Conservation (phyloP, 2,888 invertebrate species). For the Scelioninae gen. 1 region DNA sequence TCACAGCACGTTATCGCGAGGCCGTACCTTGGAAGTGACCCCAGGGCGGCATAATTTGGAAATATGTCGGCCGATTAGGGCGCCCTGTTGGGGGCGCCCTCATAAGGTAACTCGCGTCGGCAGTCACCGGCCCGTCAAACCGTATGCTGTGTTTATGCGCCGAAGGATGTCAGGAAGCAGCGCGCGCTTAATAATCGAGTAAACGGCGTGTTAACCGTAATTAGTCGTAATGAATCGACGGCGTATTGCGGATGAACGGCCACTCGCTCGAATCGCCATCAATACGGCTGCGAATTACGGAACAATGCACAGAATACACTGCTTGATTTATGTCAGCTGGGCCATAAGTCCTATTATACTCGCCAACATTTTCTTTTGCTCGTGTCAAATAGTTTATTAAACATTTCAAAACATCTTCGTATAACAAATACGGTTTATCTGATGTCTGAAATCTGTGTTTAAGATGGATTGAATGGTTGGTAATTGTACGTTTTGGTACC, state of each 20-base stretch:
- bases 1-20: no score
- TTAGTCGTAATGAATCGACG: constrained; percentile 81
- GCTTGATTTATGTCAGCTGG: constrained; percentile 64
- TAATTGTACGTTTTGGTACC: no score
- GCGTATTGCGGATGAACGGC: constrained; percentile 69
- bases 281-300: constrained; percentile 58
- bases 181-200: constrained; percentile 80
- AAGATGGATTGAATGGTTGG: background rate
- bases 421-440: background rate
- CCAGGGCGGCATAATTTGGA: no score
- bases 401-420: constrained; percentile 18
- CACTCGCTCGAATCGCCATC: constrained; percentile 67
- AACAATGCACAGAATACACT: constrained; percentile 62
- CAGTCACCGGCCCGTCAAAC: constrained; percentile 48
- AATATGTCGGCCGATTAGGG: no score
- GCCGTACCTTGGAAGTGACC: no score
- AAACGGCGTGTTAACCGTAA: constrained; percentile 82
- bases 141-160: constrained; percentile 76
- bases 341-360: constrained; percentile 39
- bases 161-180: constrained; percentile 76
- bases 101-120: constrained; percentile 58
- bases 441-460: background rate
- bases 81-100: no score
- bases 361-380: constrained; percentile 50
- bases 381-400: constrained; percentile 53